phyloP scores from a whole-genome alignment of 2,113 vertebrate species.

The Bettongia penicillata region DNA sequence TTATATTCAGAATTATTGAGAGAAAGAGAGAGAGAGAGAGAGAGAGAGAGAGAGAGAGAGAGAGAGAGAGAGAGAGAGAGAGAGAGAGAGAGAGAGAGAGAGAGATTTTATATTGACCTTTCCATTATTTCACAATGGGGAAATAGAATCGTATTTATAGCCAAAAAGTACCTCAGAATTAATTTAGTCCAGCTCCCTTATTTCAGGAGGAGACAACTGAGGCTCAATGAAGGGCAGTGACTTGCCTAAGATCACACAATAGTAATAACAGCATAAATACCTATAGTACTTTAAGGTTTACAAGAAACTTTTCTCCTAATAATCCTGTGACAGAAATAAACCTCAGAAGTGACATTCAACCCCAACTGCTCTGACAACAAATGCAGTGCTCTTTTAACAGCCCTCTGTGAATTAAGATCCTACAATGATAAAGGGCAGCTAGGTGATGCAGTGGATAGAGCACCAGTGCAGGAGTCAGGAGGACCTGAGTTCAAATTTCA shows the following conservation, averaged over 20 bases:
- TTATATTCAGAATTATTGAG: not conserved
- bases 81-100: not conserved
- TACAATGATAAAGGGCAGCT: too few species aligned
- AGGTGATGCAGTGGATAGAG: too few species aligned
- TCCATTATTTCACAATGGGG: not conserved
- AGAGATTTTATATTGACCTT: not conserved
- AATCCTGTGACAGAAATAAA: not conserved
- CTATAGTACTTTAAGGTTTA: not conserved
- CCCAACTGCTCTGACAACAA: not conserved
- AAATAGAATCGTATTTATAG: not conserved
- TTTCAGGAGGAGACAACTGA: not conserved
- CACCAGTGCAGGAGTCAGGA: too few species aligned
- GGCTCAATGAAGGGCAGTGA: not conserved
- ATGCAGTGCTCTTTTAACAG: not conserved
- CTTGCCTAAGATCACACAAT: not conserved
- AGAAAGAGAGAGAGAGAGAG: rapidly evolving
- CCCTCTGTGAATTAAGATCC: too few species aligned
- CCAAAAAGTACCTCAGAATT: not conserved
- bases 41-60: not conserved
- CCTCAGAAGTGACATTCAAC: not conserved
- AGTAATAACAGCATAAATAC: not conserved
- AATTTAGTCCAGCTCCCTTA: not conserved
- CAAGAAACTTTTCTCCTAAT: not conserved
- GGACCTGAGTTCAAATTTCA: too few species aligned
- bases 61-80: not conserved